Base-by-base conservation (phyloP, 2,888 invertebrate species). In the Aspidapion aeneum region DNA sequence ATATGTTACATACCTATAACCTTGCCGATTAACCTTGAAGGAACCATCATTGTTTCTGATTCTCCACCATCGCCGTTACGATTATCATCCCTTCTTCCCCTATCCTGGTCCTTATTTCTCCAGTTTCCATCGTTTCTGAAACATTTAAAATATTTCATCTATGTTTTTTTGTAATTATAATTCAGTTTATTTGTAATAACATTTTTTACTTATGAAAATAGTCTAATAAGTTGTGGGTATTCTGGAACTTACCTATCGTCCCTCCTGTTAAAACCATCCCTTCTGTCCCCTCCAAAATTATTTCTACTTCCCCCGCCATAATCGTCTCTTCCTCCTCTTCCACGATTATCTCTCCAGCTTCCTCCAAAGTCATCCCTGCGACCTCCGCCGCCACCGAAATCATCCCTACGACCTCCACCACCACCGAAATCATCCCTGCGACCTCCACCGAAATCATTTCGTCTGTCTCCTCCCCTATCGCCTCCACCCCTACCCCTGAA, bases 1-100 rank as follows among this genome's bases (percentile, higher is more conserved):
- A n/a, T n/a, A n/a, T n/a, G n/a, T n/a, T n/a, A n/a, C n/a, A n/a
- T 70, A 76, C 77, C 77, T 66, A 89, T 89, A 55, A 87, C 81
- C 57, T 82, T 81, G 0, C 86, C 86, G 7, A 86, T 83, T 68
- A 74, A 74, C 64, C 70, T 73, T 17, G 74, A 72, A 21, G 76
- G 74, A 60, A 81, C 74, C 63, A 75, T 74, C 1, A 80, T 72
- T 1, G 62, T 65, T 35, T 74, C 67, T 62, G 63, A 65, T 62
- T 71, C 63, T 18, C 66, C 68, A 58, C 55, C 57, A 35, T 70
- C 50, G 51, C 50, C 21, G 55, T 55, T 49, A 16, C 48, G 51
- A 7, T 18, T 57, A 7, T 16, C 16, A 63, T 21, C 54, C 1
- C 20, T 21, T 18, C 35, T 51, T n/a, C 21, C 35, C 21, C 20